A percentile compares a stretch with the other conserved stretches of the same genome.
Evolutionary conservation across 1,140 invertebrate species (phyloP).

Genomic region (Aphidius gifuensis): DNA sequence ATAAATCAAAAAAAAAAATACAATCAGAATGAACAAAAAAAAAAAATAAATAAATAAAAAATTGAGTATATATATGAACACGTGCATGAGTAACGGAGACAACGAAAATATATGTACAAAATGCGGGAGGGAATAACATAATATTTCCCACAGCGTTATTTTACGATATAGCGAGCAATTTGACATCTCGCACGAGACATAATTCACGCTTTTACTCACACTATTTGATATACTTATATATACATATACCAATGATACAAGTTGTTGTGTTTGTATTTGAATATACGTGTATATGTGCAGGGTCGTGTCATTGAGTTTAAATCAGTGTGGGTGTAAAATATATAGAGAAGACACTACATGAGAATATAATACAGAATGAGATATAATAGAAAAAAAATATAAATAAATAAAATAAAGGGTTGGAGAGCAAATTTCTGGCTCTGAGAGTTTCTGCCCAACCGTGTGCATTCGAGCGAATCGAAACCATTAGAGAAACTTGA

Average conservation of each 20-base stretch:
- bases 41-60: conserved; percentile 3
- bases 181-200: conserved; percentile 57
- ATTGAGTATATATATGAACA: not conserved
- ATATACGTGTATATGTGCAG: not conserved
- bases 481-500: conserved; percentile 45
- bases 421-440: conserved; percentile 8
- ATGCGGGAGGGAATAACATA: conserved; percentile 45
- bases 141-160: conserved; percentile 57
- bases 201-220: conserved; percentile 50
- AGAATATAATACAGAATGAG: not conserved
- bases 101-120: conserved; percentile 22
- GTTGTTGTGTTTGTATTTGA: too few relatives aligned
- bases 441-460: conserved; percentile 10
- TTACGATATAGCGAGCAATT: conserved; percentile 58
- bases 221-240: conserved; percentile 5
- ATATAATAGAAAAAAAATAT: not conserved
- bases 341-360: conserved; percentile 9
- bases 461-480: conserved; percentile 44
- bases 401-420: conserved; percentile 3
- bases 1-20: conserved; percentile 8
- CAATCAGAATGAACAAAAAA: conserved; percentile 5
- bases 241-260: conserved; percentile 12
- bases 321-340: conserved; percentile 22
- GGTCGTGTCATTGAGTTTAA: conserved; percentile 12
- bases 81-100: conserved; percentile 22